Conservation (phyloP, 2,888 invertebrate genomes). For the Drosophila emarginata region DNA sequence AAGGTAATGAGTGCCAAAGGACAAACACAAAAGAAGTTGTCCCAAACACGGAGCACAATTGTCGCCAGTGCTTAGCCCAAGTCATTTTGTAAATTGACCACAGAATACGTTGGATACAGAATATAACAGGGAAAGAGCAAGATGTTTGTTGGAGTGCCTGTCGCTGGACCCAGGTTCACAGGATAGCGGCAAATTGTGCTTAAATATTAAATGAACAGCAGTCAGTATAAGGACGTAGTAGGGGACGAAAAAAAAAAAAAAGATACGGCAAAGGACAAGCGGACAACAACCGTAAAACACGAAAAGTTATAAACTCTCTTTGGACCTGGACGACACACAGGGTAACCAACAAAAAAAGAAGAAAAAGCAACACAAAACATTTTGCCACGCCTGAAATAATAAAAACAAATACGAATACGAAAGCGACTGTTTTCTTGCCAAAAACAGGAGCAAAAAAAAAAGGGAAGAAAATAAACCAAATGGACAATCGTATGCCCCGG, state of each 20-base stretch:
- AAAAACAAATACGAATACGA: constrained; percentile 73
- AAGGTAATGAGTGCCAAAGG: constrained; percentile 78
- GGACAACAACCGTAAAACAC: constrained; percentile 76
- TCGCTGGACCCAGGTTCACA: constrained; percentile 45
- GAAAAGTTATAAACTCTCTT: constrained; percentile 75
- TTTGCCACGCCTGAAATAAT: constrained; percentile 76
- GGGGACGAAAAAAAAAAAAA: constrained; percentile 31
- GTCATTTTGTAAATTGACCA: constrained; percentile 78
- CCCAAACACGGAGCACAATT: constrained; percentile 60
- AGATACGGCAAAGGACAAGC: constrained; percentile 47
- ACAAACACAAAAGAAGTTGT: constrained; percentile 59
- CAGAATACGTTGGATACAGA: constrained; percentile 52
- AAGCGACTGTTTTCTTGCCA: constrained; percentile 48
- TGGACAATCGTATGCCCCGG: constrained; percentile 65
- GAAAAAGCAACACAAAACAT: constrained; percentile 57
- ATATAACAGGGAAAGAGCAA: neutral
- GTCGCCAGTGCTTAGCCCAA: constrained; percentile 73
- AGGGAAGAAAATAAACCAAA: constrained; percentile 14
- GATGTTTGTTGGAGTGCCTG: constrained; percentile 10
- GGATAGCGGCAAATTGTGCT: constrained; percentile 72
- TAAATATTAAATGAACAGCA: constrained; percentile 79
- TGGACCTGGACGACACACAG: constrained; percentile 41
- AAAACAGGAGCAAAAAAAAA: constrained; percentile 22
- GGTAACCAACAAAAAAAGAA: constrained; percentile 11
- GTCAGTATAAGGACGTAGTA: constrained; percentile 14